Conservation (phyloP, 1,140 invertebrate genomes). For the Phthorimaea operculella region DNA sequence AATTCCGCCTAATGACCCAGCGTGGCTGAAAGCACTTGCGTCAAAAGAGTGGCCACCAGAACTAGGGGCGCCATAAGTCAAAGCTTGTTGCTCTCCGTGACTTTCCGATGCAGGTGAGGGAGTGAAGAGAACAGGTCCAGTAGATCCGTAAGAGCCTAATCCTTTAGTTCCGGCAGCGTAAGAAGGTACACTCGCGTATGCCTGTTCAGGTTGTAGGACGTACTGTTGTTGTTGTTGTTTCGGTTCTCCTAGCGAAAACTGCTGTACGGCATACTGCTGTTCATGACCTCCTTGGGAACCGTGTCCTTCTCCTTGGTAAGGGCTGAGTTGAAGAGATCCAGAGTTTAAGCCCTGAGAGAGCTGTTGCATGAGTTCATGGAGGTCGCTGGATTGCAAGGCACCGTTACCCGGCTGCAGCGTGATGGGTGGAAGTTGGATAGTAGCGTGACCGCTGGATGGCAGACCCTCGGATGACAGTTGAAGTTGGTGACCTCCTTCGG, state of each 20-base stretch:
- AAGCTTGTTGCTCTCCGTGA: constrained; percentile 9
- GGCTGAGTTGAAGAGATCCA: constrained; percentile 39
- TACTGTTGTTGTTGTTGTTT: constrained; percentile 40
- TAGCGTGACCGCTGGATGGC: constrained; percentile 33
- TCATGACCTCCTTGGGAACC: constrained; percentile 16
- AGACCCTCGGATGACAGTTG: constrained; percentile 40
- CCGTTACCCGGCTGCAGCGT: constrained; percentile 43
- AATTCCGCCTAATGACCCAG: constrained; percentile 12
- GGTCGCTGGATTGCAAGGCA: constrained; percentile 36
- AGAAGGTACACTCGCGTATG: constrained; percentile 26
- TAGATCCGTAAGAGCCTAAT: constrained; percentile 46
- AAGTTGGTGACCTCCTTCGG: constrained; percentile 31
- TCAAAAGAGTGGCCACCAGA: constrained; percentile 37
- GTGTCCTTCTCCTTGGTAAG: constrained; percentile 28
- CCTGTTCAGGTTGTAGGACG: constrained; percentile 22
- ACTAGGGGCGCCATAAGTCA: constrained; percentile 31
- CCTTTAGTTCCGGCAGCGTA: constrained; percentile 53
- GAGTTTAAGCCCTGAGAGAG: constrained; percentile 45
- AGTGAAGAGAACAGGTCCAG: constrained; percentile 52
- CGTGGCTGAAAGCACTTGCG: constrained; percentile 23
- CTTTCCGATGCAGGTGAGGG: constrained; percentile 18
- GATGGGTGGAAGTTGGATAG: constrained; percentile 50
- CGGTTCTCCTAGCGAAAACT: constrained; percentile 34
- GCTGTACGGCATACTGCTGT: constrained; percentile 27
- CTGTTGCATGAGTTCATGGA: constrained; percentile 56